Base-by-base conservation (phyloP, 2,797 vertebrate species). In the Harpagifer antarcticus region DNA sequence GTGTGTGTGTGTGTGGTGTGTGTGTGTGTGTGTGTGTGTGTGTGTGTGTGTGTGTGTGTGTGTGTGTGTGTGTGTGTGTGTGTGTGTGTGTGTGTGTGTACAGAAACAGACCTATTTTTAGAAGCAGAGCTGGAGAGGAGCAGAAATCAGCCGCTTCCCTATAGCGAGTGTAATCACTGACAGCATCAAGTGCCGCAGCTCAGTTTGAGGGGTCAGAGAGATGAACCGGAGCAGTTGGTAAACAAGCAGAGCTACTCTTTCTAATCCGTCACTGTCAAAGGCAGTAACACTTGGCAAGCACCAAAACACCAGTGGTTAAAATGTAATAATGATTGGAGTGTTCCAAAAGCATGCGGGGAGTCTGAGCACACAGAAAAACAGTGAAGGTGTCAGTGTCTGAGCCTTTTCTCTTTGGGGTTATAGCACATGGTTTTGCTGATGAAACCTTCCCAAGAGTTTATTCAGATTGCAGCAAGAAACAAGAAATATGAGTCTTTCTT, bases 31-130 rank as follows among this genome's bases (percentile, higher is more conserved):
- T 14, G 56, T 2, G 23, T 54, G 56, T 9, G 14, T 16, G 50
- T 64, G 62, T 54, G 68, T 74, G 76, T 68, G 55, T 9, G n/a
- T 43, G 17, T 14, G 56, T 2, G 33, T 59, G 61, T 9, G 17
- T n/a, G 45, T 64, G 62, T 50, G 66, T 48, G 19, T 56, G 54
- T 63, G 42, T 68, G 17, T 27, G 1, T 52, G 49, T 57, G 43
- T 60, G 64, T 54, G 54, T 58, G 61, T 59, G 47, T 68, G 78
- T 60, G 50, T 64, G 3, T 27, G 68, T 43, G 69, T 42, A 82
- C 87, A 92, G 90, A 86, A 64, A 40, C 59, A 27, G 86, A 53
- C 78, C 84, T 93, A 94, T 92, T 91, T 92, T 85, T 92, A 92
- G 88, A 70, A 54, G 76, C 58, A 56, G 61, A 78, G 86, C 70